Evolutionary conservation across 1,140 invertebrate genomes (phyloP), one percentile per base, ranked within the genome.

Genomic region (Trichonephila inaurata): DNA sequence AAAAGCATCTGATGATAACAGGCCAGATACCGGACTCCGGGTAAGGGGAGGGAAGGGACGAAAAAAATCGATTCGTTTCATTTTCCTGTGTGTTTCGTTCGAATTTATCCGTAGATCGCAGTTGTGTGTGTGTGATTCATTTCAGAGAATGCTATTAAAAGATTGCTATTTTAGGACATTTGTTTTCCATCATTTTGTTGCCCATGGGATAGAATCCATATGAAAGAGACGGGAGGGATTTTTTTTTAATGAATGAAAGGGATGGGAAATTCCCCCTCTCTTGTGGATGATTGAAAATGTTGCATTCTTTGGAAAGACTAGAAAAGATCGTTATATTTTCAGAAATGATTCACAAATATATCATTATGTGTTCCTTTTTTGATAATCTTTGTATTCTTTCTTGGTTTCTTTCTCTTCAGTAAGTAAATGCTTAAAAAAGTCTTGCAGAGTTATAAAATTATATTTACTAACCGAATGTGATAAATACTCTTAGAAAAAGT

Each of bases 51-150:
- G 12, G 12, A 19, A 19, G 8, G 44, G 44, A n/a, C 51, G 28
- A 28, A 85, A 83, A 85, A 85, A 85, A 83, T 83, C 82, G 82
- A 83, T 83, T 60, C 19, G 82, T n/a, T 12, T 85, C 24, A 7
- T 85, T 51, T 60, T 85, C 82, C 21, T 58, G 14, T 85, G 40
- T 19, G 24, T 85, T 85, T n/a, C 44, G 44, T 12, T 77, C 14
- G 24, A 40, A 28, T 1, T 28, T 28, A 28, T 28, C 4, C 8
- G 82, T 14, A 21, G 10, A 5, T 51, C 44, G 44, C 44, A 33
- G 77, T 10, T 28, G 28, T 28, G 28, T 28, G 28, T 28, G 28
- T 60, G 44, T 85, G 82, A 85, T 85, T 85, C 51, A 10, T 85
- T 85, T 60, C 51, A n/a, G 51, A 58, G 33, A 24, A 19, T 85